Percentiles rank a stretch among this genome's conserved stretches.
phyloP scores from a whole-genome alignment of 2,113 vertebrate genomes.

The Petrocephalus microphthalmus region DNA sequence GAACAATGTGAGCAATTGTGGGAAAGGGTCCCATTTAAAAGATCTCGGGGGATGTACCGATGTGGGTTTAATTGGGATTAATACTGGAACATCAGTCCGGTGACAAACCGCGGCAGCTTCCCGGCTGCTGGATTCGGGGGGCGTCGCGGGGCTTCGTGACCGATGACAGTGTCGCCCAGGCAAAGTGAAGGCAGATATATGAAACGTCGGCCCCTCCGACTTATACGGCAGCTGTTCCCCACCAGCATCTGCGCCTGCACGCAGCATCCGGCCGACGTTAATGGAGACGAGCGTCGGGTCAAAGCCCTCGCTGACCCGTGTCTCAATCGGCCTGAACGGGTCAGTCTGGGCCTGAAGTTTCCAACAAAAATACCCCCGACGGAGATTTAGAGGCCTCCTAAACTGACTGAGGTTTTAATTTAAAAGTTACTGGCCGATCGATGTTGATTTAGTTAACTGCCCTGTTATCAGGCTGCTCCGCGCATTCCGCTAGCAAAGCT shows the following conservation, averaged over 20 bases:
- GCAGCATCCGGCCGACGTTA: not conserved
- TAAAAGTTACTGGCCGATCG: not conserved
- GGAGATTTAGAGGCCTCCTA: not conserved
- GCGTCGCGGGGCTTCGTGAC: conserved; percentile 4
- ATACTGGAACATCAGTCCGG: not conserved
- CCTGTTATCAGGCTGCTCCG: not conserved
- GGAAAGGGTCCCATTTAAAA: not conserved
- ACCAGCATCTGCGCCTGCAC: not conserved
- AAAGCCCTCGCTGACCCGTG: not conserved
- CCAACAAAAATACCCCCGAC: not conserved
- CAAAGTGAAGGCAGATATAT: conserved; percentile 15
- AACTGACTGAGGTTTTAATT: not conserved
- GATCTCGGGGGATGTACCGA: not conserved
- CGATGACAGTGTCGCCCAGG: conserved; percentile 13
- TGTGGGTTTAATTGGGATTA: conserved; percentile 15
- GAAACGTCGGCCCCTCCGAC: not conserved
- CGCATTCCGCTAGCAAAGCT: not conserved
- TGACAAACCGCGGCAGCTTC: not conserved
- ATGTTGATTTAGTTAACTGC: not conserved
- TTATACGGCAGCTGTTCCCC: conserved; percentile 16
- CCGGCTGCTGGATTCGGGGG: not conserved
- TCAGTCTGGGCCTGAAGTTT: not conserved
- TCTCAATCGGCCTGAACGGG: not conserved
- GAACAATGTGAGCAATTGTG: not conserved
- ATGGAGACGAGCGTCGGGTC: not conserved